Conservation (phyloP, 2,888 invertebrate species). For the Xylota segnis region DNA sequence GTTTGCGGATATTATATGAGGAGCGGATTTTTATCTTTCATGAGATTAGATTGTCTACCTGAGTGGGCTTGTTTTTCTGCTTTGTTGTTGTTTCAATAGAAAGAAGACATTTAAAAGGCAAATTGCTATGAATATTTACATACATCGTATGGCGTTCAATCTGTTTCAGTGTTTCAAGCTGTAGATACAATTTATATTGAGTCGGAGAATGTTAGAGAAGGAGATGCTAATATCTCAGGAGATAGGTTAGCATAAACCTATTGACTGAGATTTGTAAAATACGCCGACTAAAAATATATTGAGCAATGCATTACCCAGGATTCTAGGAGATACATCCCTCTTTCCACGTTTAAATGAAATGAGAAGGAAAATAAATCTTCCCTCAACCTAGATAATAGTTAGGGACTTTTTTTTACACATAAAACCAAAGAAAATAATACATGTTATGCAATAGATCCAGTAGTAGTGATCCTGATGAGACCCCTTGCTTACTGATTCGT, state of each 20-base stretch:
- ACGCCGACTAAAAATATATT: too few relatives aligned
- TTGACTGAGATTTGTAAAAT: too few relatives aligned
- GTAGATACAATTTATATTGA: background rate
- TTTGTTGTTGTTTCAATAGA: background rate
- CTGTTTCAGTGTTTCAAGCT: background rate
- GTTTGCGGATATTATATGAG: conserved; percentile 2
- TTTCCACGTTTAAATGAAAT: too few relatives aligned
- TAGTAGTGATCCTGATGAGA: too few relatives aligned
- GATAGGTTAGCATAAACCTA: background rate
- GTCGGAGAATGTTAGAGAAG: background rate
- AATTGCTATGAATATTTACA: conserved; percentile 46
- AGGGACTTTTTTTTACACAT: too few relatives aligned
- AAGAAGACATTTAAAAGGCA: conserved; percentile 36
- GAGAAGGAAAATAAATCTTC: too few relatives aligned
- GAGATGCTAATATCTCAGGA: background rate
- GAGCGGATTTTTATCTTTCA: conserved; percentile 31
- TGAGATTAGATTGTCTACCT: conserved; percentile 30
- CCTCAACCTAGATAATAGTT: too few relatives aligned
- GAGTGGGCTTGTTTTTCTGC: background rate
- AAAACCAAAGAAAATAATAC: too few relatives aligned
- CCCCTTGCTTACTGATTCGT: too few relatives aligned
- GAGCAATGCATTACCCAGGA: too few relatives aligned
- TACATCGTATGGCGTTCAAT: conserved; percentile 5
- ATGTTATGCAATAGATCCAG: too few relatives aligned
- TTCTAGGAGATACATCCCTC: too few relatives aligned